Base-by-base conservation (phyloP, 2,888 invertebrate genomes). In the Campoletis raptor region DNA sequence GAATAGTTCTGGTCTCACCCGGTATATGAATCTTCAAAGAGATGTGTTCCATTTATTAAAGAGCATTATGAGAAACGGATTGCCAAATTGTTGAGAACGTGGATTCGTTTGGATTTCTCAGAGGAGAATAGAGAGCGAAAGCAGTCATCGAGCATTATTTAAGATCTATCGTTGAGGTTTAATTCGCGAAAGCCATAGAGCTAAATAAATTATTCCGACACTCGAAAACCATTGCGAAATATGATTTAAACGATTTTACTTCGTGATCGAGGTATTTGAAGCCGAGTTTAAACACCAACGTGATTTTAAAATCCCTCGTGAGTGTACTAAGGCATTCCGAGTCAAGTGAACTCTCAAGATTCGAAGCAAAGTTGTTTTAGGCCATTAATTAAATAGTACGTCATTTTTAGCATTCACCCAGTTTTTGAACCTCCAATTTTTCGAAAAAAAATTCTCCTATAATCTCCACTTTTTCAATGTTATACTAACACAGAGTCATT, bases 201-300 rank as follows among this genome's bases (percentile, higher is more conserved):
- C 67, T 54, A 73, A 69, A 78, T 67, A 48, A 57, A 85, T 82
- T 72, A 45, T 45, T 78, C 74, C 61, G 81, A 74, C 61, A 57
- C 73, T 78, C 85, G 42, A 78, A 82, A 79, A 79, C 18, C 42
- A 37, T 85, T 85, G 69, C 81, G 81, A 82, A 85, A 85, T 73
- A 30, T 66, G 70, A 73, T 57, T 69, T 15, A 40, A 78, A 78
- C 67, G 67, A 37, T 78, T 78, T 78, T 9, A 54, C 69, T 78
- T 67, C 40, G 67, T 40, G 21, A 48, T 40, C 54, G 36, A 52
- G 40, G 57, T 36, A 67, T 78, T 78, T 37, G 66, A 36, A 30
- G 61, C 61, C 30, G 24, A 15, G 15, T 24, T 45, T 10, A 48
- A 48, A 61, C 18, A 66, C 64, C 24, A 66, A 67, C 66, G 67